Evolutionary conservation across 2,113 vertebrate species (phyloP).

Genomic region (Eolophus roseicapilla): DNA sequence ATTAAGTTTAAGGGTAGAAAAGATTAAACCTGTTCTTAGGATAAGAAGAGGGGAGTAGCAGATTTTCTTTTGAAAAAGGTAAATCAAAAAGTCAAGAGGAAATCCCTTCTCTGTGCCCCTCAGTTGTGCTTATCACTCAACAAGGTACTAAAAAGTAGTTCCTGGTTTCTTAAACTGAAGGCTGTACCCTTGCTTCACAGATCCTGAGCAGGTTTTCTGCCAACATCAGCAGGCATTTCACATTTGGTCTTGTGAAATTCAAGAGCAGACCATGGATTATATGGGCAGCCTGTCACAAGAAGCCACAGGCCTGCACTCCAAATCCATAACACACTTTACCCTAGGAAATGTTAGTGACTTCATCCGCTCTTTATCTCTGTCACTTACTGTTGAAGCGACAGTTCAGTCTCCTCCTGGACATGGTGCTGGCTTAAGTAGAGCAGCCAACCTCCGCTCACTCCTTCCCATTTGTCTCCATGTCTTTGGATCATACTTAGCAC

Average conservation of each 20-base stretch:
- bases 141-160: not conserved
- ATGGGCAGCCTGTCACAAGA: not conserved
- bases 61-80: not conserved
- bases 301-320: not conserved
- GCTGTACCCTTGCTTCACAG: not conserved
- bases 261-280: fast-evolving
- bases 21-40: not conserved
- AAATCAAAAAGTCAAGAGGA: not conserved
- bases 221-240: not conserved
- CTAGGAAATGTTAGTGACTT: fast-evolving
- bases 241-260: not conserved
- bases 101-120: not conserved
- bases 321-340: no score
- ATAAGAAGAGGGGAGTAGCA: not conserved
- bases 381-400: not conserved
- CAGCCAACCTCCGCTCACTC: fast-evolving
- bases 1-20: not conserved
- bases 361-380: not conserved
- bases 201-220: not conserved
- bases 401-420: not conserved
- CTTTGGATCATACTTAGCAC: fast-evolving
- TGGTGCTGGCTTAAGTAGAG: fast-evolving
- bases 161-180: not conserved
- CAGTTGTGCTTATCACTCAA: not conserved
- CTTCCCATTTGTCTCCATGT: fast-evolving